A percentile compares a stretch with the other conserved stretches of the same genome.
These are phyloP conservation scores for Acromyrmex heyeri DNA, from an alignment of 1,140 invertebrate species.

Conservation along the genomic window DNA sequence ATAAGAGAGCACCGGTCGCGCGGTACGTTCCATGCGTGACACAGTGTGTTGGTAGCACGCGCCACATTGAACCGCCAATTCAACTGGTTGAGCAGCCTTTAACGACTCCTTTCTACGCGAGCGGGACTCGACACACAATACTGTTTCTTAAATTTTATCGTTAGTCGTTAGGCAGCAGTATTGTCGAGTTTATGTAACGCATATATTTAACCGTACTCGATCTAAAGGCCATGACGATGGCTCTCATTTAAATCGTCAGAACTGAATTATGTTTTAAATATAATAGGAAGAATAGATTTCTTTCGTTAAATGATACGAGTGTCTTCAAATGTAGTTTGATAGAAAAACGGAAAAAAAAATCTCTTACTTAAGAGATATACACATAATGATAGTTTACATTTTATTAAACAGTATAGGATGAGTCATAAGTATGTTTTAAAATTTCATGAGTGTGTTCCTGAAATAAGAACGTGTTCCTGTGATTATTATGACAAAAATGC, in stretches of 20 bases:
- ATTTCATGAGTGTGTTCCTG: no score
- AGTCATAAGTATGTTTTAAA: no score
- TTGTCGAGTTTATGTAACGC: slow-evolving; percentile 74
- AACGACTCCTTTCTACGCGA: slow-evolving; percentile 75
- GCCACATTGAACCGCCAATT: slow-evolving; percentile 78
- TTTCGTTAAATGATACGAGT: not conserved
- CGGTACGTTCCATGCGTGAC: slow-evolving; percentile 68
- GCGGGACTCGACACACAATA: slow-evolving; percentile 69
- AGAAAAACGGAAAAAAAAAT: not conserved
- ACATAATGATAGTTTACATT: not conserved
- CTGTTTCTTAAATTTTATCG: slow-evolving; percentile 77
- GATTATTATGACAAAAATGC: no score
- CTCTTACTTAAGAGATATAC: not conserved
- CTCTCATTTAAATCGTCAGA: slow-evolving; percentile 29
- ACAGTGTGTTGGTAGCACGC: slow-evolving; percentile 79
- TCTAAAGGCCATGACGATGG: slow-evolving; percentile 57
- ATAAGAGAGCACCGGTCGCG: slow-evolving; percentile 76
- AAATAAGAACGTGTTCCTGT: no score
- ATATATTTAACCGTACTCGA: slow-evolving; percentile 66
- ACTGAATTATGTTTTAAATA: slow-evolving; percentile 35
- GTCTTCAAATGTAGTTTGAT: not conserved
- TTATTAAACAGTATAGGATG: not conserved
- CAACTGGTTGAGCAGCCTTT: slow-evolving; percentile 74
- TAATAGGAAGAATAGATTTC: not conserved
- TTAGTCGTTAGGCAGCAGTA: slow-evolving; percentile 71